Base-by-base conservation (phyloP, 1,140 invertebrate species). In the Melanaphis sacchari region DNA sequence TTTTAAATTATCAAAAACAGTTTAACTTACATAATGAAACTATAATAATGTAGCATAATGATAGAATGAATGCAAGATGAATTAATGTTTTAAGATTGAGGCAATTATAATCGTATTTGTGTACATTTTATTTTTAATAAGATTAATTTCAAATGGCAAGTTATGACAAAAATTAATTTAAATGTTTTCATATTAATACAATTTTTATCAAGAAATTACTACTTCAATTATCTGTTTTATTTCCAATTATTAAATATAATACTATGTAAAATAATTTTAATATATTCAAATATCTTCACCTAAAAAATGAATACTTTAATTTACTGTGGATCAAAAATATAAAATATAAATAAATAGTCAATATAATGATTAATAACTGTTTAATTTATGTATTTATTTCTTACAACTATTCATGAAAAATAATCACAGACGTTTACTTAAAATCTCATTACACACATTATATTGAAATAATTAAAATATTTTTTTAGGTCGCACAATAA, bases 361-460 rank as follows among this genome's bases (percentile, higher is more conserved):
- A 43, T 87, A 87, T 43, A 22, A 46, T 40, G 8, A 41, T 41
- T 46, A 38, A 36, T 38, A 36, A 22, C 52, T 24, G n/a, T 49
- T 89, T 89, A 89, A 26, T 89, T 38, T 38, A 21, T 52, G 52
- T 89, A 52, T 89, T 24, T 26, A 66, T 59, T 1, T 26, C 89
- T 59, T 90, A 66, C 1, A 41, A 41, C 22, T 90, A 90, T 21
- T 66, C 6, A 90, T 66, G 89, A 40, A 93, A 84, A 84, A 93
- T 84, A 84, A 93, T 93, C 91, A 93, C 91, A 93, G 91, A 52
- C 36, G n/a, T 85, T 92, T 93, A 93, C 21, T 85, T 49, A 91
- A 41, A 85, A 38, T 85, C 41, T 49, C 31, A 81, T 84, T 49
- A 93, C 46, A 84, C 21, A 3, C 54, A 26, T 46, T 92, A 81